A percentile compares a stretch with the other conserved stretches of the same genome.
These are phyloP conservation scores for Drosophila varians DNA, from an alignment of 1,140 invertebrate species.

Conservation along the genomic window DNA sequence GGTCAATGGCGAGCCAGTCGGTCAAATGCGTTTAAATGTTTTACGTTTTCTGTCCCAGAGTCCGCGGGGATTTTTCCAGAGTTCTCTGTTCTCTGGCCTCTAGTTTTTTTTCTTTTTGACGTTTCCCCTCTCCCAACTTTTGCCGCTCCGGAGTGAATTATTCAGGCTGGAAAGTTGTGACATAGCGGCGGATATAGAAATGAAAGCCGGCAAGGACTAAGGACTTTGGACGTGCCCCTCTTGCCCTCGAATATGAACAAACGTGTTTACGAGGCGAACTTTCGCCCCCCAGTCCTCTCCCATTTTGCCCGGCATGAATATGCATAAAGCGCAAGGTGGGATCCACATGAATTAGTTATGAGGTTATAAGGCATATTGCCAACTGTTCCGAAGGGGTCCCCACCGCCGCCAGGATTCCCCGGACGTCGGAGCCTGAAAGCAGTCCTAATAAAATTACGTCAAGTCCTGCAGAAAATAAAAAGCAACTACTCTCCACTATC, in stretches of 20 bases:
- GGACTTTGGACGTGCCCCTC: not conserved
- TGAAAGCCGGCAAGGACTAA: not conserved
- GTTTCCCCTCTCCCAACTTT: not conserved
- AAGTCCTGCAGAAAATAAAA: slow-evolving; percentile 9
- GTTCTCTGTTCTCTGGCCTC: not conserved
- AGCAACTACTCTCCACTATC: no score
- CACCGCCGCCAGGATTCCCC: slow-evolving; percentile 12
- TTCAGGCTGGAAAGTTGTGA: slow-evolving; percentile 54
- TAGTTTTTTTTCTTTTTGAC: slow-evolving; percentile 3
- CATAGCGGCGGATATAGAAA: not conserved
- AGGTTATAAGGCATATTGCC: slow-evolving; percentile 57
- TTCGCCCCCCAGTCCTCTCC: not conserved
- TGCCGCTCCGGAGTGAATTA: slow-evolving; percentile 43
- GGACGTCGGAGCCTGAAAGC: no score
- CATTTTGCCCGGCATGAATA: slow-evolving; percentile 55
- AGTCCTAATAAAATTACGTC: slow-evolving; percentile 58
- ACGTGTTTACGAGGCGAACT: slow-evolving; percentile 56
- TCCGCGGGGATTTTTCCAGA: not conserved
- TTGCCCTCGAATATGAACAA: slow-evolving; percentile 15
- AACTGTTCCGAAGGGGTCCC: slow-evolving; percentile 27
- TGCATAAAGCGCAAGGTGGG: slow-evolving; percentile 66
- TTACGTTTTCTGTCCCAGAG: slow-evolving; percentile 9
- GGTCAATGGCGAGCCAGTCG: slow-evolving; percentile 1
- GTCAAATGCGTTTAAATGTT: slow-evolving; percentile 48
- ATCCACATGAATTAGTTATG: slow-evolving; percentile 69